These are phyloP conservation scores for Catostylus mosaicus DNA, from an alignment of 30 jellyfish, hydroid and myxozoan genomes.

Conservation along the genomic window DNA sequence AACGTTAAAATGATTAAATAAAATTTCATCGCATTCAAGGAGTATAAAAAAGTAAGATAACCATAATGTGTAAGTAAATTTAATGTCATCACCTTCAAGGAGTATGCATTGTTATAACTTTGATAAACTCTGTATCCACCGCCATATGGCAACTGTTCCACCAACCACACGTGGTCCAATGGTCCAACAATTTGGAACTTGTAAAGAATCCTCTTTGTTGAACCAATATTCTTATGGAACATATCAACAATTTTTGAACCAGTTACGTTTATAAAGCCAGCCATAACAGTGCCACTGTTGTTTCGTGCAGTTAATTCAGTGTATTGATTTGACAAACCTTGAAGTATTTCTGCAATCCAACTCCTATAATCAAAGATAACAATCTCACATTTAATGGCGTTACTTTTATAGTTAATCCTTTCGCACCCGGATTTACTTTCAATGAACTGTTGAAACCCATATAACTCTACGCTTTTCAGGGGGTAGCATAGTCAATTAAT, in stretches of 20 bases:
- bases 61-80: neutral
- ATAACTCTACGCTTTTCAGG: too few species aligned
- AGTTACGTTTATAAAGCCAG: conserved; percentile 29
- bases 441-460: too few species aligned
- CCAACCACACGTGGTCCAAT: conserved; percentile 46
- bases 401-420: too few species aligned
- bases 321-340: conserved; percentile 14
- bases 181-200: conserved; percentile 54
- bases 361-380: conserved; percentile 10
- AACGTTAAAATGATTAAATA: too few species aligned
- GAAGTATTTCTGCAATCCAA: conserved; percentile 25
- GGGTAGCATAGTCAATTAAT: too few species aligned
- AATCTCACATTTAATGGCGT: too few species aligned
- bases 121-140: conserved; percentile 71
- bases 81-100: conserved; percentile 32
- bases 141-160: conserved; percentile 29
- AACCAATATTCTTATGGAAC: conserved; percentile 11
- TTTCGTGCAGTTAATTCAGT: neutral
- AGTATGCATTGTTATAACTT: conserved; percentile 49
- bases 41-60: neutral
- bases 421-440: too few species aligned
- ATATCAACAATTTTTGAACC: conserved; percentile 13
- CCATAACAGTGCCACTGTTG: conserved; percentile 7
- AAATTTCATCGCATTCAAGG: too few species aligned
- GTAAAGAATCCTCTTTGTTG: conserved; percentile 18